A percentile compares a stretch with the other conserved stretches of the same genome.
Conservation (phyloP, 2,113 vertebrate genomes). For the Solea solea region DNA sequence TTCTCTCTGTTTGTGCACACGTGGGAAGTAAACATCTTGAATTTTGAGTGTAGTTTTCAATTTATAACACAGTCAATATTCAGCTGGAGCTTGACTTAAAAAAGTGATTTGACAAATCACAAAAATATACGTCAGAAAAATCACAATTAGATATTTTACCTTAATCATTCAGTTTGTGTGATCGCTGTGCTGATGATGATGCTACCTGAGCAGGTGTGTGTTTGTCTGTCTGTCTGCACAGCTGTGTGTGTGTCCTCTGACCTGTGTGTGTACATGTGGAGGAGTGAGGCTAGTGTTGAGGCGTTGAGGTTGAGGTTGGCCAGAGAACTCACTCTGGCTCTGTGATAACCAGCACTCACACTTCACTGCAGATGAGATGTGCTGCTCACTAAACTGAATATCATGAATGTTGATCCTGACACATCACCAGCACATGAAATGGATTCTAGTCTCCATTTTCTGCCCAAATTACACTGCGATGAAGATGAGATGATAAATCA, state of each 20-base stretch:
- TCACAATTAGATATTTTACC: too few relatives aligned
- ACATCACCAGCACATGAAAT: not conserved
- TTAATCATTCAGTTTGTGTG: too few relatives aligned
- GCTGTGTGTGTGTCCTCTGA: conserved; percentile 13
- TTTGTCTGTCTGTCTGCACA: conserved; percentile 60
- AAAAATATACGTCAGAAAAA: too few relatives aligned
- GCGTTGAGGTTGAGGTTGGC: conserved; percentile 33
- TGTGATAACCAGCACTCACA: not conserved
- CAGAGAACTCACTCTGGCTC: conserved; percentile 63
- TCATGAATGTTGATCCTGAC: not conserved
- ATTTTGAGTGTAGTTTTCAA: too few relatives aligned
- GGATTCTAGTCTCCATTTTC: not conserved
- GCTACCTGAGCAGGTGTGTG: conserved; percentile 62
- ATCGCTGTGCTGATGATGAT: conserved; percentile 39
- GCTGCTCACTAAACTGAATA: not conserved
- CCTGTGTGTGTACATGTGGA: conserved; percentile 55
- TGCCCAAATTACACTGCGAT: not conserved
- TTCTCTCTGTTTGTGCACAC: too few relatives aligned
- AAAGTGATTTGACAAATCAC: too few relatives aligned
- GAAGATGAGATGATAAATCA: not conserved
- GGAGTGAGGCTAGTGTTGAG: conserved; percentile 31
- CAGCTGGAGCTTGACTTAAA: too few relatives aligned
- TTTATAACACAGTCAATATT: too few relatives aligned
- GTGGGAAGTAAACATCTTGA: too few relatives aligned
- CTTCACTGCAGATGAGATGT: too few relatives aligned